phyloP scores from a whole-genome alignment of 2,113 vertebrate species.

The Loxodonta africana region DNA sequence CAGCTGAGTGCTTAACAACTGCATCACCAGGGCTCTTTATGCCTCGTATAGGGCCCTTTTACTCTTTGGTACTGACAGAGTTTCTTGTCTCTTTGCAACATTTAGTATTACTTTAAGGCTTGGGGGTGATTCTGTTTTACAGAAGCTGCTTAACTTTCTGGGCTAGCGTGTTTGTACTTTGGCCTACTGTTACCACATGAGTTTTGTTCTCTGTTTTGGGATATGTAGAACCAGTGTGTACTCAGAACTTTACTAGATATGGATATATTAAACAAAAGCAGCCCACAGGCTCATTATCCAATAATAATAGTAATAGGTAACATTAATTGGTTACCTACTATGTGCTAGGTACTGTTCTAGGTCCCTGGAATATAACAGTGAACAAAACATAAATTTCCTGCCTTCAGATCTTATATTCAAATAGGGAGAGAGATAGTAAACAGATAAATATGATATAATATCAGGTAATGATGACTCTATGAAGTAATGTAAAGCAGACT shows the following conservation, averaged over 20 bases:
- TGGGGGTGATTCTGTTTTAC: background rate
- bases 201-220: background rate
- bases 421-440: background rate
- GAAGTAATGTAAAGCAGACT: background rate
- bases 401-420: constrained; percentile 54
- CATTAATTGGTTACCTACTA: background rate
- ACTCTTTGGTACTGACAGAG: background rate
- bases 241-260: constrained; percentile 10
- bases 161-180: background rate
- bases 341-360: background rate
- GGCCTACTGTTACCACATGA: background rate
- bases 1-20: background rate
- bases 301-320: background rate
- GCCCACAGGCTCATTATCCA: background rate
- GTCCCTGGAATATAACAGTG: background rate
- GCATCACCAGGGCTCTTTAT: background rate
- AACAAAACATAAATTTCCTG: constrained; percentile 34
- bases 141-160: background rate
- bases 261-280: background rate
- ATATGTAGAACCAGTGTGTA: background rate
- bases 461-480: background rate
- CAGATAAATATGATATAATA: background rate
- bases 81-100: background rate
- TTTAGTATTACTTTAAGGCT: background rate
- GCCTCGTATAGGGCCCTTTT: background rate